Base-by-base conservation (phyloP, 2,888 invertebrate genomes). In the Ormia ochracea region DNA sequence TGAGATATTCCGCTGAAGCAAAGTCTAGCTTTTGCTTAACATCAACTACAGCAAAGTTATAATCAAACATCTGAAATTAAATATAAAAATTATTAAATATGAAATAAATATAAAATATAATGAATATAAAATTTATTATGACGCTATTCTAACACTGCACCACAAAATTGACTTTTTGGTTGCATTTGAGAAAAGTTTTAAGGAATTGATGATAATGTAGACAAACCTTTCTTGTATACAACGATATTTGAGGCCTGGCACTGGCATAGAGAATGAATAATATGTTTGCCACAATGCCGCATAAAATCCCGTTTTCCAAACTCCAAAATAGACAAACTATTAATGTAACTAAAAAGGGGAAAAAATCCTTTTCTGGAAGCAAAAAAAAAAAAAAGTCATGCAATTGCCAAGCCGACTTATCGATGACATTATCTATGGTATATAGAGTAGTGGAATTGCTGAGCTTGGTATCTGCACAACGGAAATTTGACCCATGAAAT, bases 291-390 rank as follows among this genome's bases (percentile, higher is more conserved):
- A 92, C 93, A 84, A 96, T 93, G 59, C 97, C 97, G 83, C 94
- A 92, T 48, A 96, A 91, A 85, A 98, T 97, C 83, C 98, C 98
- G 84, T 95, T 93, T 91, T 97, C 96, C 85, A 97, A 91, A 82
- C 96, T 95, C 86, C 96, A 91, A 81, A 94, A 91, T 61, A 98
- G 91, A 82, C 96, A 97, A 54, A 94, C 93, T n/a, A 95, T 87
- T 87, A 97, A 95, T 28, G 98, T 97, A 66, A 94, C 93, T 81
- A 94, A 87, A 83, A 96, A 96, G 7, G 96, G 96, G 84, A 97
- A 92, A 65, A 97, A 91, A 88, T 98, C 97, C 84, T 95, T 91
- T 90, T 96, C 97, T 97, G 90, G 0, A 88, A 52, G 19, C n/a
- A 23, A 10, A 50, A 48, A 1, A n/a, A 50, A 50, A 4, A n/a